Conservation (phyloP, 64 coral and sea anemone genomes). For the Actinia equina region DNA sequence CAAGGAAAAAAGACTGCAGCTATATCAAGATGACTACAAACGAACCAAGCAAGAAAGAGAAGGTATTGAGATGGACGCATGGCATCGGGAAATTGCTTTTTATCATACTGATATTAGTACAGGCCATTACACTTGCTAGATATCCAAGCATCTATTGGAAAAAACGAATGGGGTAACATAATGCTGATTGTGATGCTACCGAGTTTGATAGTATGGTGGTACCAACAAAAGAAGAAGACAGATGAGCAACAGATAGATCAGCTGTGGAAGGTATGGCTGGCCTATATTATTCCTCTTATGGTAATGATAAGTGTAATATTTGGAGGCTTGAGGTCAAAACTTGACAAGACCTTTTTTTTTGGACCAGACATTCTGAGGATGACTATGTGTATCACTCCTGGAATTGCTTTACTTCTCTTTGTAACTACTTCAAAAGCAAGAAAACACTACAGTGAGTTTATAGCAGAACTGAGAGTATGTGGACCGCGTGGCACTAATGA, state of each 20-base stretch:
- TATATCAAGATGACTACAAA: not conserved
- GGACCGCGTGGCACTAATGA: too few species aligned
- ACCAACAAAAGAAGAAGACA: not conserved
- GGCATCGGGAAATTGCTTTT: not conserved
- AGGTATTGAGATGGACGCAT: not conserved
- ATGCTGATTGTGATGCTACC: not conserved
- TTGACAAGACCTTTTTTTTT: constrained; percentile 18
- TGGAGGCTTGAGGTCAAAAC: constrained; percentile 3
- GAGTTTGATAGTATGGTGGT: not conserved
- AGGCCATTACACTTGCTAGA: not conserved
- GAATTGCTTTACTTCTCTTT: constrained; percentile 33
- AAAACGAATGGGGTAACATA: not conserved
- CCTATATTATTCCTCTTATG: not conserved
- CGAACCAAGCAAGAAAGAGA: not conserved
- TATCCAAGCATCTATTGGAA: constrained; percentile 9
- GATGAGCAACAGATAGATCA: not conserved
- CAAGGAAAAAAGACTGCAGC: not conserved
- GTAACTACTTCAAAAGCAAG: not conserved
- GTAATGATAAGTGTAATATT: constrained; percentile 2
- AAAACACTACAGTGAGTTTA: not conserved
- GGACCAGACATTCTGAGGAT: constrained; percentile 49
- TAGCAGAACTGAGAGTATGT: too few species aligned
- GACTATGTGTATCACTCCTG: constrained; percentile 32
- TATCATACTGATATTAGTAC: not conserved
- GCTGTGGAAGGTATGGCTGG: not conserved